These are phyloP conservation scores for Maconellicoccus hirsutus DNA, from an alignment of 1,140 invertebrate genomes.

Conservation along the genomic window DNA sequence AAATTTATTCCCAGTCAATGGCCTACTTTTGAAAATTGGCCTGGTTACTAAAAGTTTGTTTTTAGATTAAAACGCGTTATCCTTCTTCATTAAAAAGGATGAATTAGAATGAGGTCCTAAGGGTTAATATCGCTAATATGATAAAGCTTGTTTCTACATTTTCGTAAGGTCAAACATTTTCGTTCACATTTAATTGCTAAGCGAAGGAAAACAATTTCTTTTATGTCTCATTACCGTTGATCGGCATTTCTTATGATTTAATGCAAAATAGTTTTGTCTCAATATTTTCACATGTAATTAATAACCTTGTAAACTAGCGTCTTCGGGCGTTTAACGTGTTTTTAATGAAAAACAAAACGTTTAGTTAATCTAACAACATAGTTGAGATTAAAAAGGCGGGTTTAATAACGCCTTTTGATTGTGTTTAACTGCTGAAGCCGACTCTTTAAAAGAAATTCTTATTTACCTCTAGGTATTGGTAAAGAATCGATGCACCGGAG, in stretches of 20 bases:
- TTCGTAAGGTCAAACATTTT: conserved; percentile 1
- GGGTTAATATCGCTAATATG: background rate
- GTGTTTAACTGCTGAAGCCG: background rate
- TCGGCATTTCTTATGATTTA: too few relatives aligned
- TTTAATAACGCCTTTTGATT: background rate
- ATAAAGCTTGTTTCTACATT: conserved; percentile 14
- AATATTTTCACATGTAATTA: too few relatives aligned
- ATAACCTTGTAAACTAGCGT: too few relatives aligned
- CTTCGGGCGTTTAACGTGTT: too few relatives aligned
- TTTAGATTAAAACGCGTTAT: conserved; percentile 18
- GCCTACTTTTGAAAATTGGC: conserved; percentile 18
- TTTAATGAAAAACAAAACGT: background rate
- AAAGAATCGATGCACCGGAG: too few relatives aligned
- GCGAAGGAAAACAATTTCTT: background rate
- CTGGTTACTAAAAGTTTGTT: conserved; percentile 7
- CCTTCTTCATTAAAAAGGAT: conserved; percentile 21
- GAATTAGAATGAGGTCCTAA: conserved; percentile 13
- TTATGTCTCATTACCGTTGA: too few relatives aligned
- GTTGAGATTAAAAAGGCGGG: background rate
- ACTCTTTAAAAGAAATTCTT: background rate
- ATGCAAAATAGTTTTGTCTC: too few relatives aligned
- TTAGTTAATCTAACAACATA: background rate
- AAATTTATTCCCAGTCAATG: background rate
- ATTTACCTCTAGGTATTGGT: background rate
- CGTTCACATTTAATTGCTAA: background rate